Base-by-base conservation (phyloP, 2,113 vertebrate species). In the Anhinga anhinga region DNA sequence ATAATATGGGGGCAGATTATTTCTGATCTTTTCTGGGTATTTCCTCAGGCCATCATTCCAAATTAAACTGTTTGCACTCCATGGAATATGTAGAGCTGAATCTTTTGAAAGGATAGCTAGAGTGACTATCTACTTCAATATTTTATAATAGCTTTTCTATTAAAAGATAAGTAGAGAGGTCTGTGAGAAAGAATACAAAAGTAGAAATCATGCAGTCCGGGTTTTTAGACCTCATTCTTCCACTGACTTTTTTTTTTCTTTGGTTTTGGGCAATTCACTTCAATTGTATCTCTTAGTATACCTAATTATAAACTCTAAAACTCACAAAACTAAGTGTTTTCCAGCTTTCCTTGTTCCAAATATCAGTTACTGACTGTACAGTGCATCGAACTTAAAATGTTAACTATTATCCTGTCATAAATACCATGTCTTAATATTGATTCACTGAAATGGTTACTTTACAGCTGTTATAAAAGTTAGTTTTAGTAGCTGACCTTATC, bases 121-220 rank as follows among this genome's bases (percentile, higher is more conserved):
- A 81, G 20, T 3, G 20, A 86, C 84, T 91, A 91, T 87, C 86
- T 89, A 45, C 61, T 91, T 96, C 73, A 86, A 84, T 87, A 93
- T 91, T 95, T 94, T 93, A 71, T 82, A 96, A 90, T 80, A 93
- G 53, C 74, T 96, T 95, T 97, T 95, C 95, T 87, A 90, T 93
- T 96, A 90, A 95, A 90, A 93, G 93, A 94, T 96, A 95, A 94
- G 87, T 72, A 85, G 49, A 93, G 61, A 90, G 21, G 40, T 76
- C 53, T 88, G 47, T 76, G 44, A 80, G 22, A 77, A 91, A 70
- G 49, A 97, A 84, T 88, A 92, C 15, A 89, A 71, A 84, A 86
- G 47, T 19, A 59, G 52, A 93, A 95, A 74, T 79, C 30, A 65
- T 34, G 34, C 20, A 90, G 56, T 74, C 61, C 42, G 65, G 86